Percentiles rank a stretch among this genome's conserved stretches.
Evolutionary conservation across 1,140 invertebrate species (phyloP).

Genomic region (Orchesella cincta): DNA sequence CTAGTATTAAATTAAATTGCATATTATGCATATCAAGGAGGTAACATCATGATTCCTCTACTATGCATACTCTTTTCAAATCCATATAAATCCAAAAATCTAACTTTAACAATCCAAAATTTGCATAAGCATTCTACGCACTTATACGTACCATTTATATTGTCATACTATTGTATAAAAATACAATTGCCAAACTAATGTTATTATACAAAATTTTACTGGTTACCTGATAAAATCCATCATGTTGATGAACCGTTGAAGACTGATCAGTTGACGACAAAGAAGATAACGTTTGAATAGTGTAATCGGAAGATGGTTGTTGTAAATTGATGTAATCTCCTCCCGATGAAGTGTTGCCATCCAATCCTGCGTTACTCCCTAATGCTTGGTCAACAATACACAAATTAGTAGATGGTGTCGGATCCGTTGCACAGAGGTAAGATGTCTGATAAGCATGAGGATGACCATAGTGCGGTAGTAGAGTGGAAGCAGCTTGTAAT

Average conservation of each 20-base stretch:
- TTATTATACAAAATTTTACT: too few relatives aligned
- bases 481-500: neutral
- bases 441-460: neutral
- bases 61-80: too few relatives aligned
- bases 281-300: slow-evolving; percentile 6
- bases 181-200: too few relatives aligned
- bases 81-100: too few relatives aligned
- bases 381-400: neutral
- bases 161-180: too few relatives aligned
- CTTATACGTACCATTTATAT: too few relatives aligned
- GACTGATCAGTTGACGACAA: neutral
- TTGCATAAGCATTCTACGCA: too few relatives aligned
- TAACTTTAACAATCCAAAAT: too few relatives aligned
- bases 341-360: neutral
- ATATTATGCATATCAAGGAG: too few relatives aligned
- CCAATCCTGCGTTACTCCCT: neutral
- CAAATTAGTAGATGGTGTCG: neutral
- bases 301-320: neutral
- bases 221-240: neutral
- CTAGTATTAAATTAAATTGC: too few relatives aligned
- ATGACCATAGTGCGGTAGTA: slow-evolving; percentile 19
- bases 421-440: neutral
- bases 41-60: too few relatives aligned
- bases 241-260: neutral
- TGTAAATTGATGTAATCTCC: neutral